Percentiles rank a stretch among this genome's conserved stretches.
These are phyloP conservation scores for Cyrtonyx montezumae DNA, from an alignment of 2,113 vertebrate genomes.

Conservation along the genomic window DNA sequence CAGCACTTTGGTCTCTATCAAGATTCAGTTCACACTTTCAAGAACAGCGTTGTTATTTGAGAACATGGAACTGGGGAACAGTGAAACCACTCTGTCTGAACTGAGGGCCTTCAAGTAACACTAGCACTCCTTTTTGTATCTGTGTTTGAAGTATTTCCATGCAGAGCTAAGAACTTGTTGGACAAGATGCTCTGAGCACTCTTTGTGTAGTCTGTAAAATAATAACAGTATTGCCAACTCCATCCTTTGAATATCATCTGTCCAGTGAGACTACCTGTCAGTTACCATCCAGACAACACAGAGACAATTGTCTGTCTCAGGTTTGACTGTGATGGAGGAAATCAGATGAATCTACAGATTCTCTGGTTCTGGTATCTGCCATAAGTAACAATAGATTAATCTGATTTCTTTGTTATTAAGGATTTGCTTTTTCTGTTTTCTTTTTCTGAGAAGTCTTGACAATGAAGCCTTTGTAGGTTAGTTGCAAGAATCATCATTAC, in stretches of 20 bases:
- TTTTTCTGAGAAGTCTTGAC: neutral
- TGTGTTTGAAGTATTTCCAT: neutral
- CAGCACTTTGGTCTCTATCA: neutral
- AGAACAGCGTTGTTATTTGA: neutral
- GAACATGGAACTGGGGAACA: neutral
- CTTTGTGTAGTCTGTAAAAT: neutral
- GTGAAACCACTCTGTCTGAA: neutral
- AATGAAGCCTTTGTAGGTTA: neutral
- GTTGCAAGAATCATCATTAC: neutral
- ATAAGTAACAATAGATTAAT: neutral
- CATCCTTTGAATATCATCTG: neutral
- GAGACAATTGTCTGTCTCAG: neutral
- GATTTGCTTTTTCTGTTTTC: neutral
- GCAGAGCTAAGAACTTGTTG: neutral
- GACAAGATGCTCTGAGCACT: neutral
- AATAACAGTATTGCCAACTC: neutral
- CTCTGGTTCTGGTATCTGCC: neutral
- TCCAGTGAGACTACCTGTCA: neutral
- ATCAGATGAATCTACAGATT: neutral
- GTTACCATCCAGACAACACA: neutral
- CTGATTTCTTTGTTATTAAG: neutral
- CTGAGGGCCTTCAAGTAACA: neutral
- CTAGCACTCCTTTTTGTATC: neutral
- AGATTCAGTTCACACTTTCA: accelerated
- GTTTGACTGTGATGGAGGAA: neutral